Percentiles rank a stretch among this genome's conserved stretches.
Conservation (phyloP, 2,113 vertebrate species). For the Larimichthys crocea region DNA sequence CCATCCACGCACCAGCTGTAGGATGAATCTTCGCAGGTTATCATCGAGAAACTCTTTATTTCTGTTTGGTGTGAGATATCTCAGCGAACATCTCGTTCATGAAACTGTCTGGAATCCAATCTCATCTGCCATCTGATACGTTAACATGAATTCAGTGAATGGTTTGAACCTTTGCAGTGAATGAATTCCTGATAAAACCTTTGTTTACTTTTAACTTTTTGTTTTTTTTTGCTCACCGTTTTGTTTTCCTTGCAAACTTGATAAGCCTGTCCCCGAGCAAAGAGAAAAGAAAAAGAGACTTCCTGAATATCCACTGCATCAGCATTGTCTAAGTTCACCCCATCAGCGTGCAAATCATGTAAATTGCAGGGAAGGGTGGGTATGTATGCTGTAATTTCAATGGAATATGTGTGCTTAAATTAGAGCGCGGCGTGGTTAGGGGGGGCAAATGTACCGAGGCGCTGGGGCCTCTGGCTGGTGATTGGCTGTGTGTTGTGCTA, state of each 20-base stretch:
- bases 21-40: not conserved
- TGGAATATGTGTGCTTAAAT: conserved; percentile 83
- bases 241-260: not conserved
- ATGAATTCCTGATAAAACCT: not conserved
- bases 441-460: conserved; percentile 75
- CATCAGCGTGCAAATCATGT: conserved; percentile 76
- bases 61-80: not conserved
- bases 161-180: not conserved
- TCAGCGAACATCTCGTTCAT: not conserved
- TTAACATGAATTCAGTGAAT: not conserved
- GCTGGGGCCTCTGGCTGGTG: conserved; percentile 71
- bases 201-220: not conserved
- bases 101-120: conserved; percentile 4
- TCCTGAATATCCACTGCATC: conserved; percentile 53
- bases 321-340: conserved; percentile 71
- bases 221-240: not conserved
- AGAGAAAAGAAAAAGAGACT: conserved; percentile 52
- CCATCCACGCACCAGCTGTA: not conserved
- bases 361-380: conserved; percentile 85
- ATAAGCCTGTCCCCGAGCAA: not conserved
- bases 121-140: not conserved
- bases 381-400: conserved; percentile 84
- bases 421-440: conserved; percentile 82
- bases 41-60: not conserved
- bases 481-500: conserved; percentile 81